Percentiles rank a stretch among this genome's conserved stretches.
Evolutionary conservation across 2,113 vertebrate species (phyloP).

Genomic region (Thunnus thynnus): DNA sequence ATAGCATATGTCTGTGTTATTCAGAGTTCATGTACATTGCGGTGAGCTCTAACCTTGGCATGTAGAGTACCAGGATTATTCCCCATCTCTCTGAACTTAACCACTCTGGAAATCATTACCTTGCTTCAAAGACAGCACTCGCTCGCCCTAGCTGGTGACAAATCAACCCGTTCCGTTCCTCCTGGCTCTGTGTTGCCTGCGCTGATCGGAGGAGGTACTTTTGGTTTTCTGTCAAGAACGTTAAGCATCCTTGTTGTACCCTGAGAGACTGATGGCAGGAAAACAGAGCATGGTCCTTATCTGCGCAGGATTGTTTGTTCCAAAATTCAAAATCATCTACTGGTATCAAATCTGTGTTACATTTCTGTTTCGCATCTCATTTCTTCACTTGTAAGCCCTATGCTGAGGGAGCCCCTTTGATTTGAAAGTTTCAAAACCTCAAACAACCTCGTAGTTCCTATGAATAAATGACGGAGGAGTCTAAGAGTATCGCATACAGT

Average conservation of each 20-base stretch:
- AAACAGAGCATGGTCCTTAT: neutral
- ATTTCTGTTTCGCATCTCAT: slow-evolving; percentile 18
- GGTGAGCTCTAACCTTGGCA: slow-evolving; percentile 35
- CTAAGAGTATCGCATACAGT: neutral
- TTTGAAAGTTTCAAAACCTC: slow-evolving; percentile 18
- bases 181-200: slow-evolving; percentile 2
- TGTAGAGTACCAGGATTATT: slow-evolving; percentile 57
- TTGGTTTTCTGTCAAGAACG: slow-evolving; percentile 26
- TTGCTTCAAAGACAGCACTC: slow-evolving; percentile 65
- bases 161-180: slow-evolving; percentile 37
- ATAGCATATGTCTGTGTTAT: slow-evolving; percentile 37
- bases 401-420: slow-evolving; percentile 27
- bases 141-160: slow-evolving; percentile 39
- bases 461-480: slow-evolving; percentile 12
- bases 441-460: slow-evolving; percentile 19
- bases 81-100: slow-evolving; percentile 68
- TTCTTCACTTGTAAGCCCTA: neutral
- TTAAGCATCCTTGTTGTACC: neutral
- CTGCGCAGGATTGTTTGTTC: neutral
- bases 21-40: slow-evolving; percentile 35
- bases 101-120: slow-evolving; percentile 81
- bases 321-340: slow-evolving; percentile 9
- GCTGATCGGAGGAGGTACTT: slow-evolving; percentile 23
- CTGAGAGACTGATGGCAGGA: neutral
- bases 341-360: slow-evolving; percentile 30